Conservation (phyloP, 2,888 invertebrate genomes). For the Acheta domesticus region DNA sequence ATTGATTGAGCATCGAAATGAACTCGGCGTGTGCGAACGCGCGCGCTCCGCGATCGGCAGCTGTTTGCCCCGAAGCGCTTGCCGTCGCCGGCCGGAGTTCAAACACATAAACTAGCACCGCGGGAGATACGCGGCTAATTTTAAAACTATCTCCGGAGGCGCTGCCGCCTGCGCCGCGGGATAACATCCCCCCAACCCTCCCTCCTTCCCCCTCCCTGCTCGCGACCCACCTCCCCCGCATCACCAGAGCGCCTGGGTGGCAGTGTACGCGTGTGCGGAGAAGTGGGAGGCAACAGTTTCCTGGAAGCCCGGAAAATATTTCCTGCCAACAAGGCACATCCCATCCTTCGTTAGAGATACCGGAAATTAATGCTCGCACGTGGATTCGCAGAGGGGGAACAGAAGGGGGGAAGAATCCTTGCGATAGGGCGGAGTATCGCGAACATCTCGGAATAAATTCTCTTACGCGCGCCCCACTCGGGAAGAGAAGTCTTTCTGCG, state of each 20-base stretch:
- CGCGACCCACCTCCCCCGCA: no score
- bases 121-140: neutral
- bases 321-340: neutral
- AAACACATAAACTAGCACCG: constrained; percentile 3
- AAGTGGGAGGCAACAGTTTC: neutral
- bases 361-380: neutral
- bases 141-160: constrained; percentile 3
- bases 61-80: neutral
- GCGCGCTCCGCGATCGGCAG: neutral
- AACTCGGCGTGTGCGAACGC: constrained; percentile 18
- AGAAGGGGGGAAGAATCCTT: no score
- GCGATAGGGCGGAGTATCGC: no score
- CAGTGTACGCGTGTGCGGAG: neutral
- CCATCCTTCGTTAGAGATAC: neutral
- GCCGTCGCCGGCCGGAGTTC: neutral
- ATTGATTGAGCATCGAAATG: constrained; percentile 18
- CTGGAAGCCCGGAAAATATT: neutral
- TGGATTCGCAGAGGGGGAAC: no score
- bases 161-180: neutral
- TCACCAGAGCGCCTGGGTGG: no score
- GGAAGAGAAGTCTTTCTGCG: no score
- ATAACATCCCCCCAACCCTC: neutral
- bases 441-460: no score
- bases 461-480: no score
- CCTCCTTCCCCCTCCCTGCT: no score